phyloP scores from a whole-genome alignment of 1,140 invertebrate genomes.

The Papilio machaon region DNA sequence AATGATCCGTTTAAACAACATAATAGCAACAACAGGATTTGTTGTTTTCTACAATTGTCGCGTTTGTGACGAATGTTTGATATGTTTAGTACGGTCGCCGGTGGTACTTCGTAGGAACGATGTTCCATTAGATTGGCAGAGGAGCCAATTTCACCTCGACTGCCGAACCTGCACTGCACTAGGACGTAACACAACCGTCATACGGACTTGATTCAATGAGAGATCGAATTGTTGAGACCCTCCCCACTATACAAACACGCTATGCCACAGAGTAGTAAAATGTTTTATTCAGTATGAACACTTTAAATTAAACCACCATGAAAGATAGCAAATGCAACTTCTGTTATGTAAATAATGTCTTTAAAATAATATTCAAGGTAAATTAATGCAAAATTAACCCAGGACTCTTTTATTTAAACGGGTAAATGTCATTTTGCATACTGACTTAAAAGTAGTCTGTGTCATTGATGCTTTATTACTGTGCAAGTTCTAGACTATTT shows the following conservation, averaged over 20 bases:
- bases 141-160: slow-evolving; percentile 75
- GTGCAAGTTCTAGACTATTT: slow-evolving; percentile 37
- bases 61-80: slow-evolving; percentile 77
- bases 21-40: slow-evolving; percentile 79
- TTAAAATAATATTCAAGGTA: background rate
- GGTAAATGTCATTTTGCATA: slow-evolving; percentile 28
- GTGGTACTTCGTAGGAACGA: slow-evolving; percentile 74
- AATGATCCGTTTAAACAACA: slow-evolving; percentile 83
- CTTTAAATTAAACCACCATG: background rate
- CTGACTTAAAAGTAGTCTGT: slow-evolving; percentile 47
- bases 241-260: slow-evolving; percentile 42
- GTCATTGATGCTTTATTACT: slow-evolving; percentile 52
- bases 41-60: slow-evolving; percentile 79
- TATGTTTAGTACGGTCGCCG: slow-evolving; percentile 70
- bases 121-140: slow-evolving; percentile 81
- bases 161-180: slow-evolving; percentile 71
- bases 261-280: slow-evolving; percentile 54
- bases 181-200: slow-evolving; percentile 36
- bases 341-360: background rate
- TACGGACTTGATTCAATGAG: slow-evolving; percentile 37
- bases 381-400: background rate
- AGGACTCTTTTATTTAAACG: background rate
- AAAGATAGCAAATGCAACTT: background rate
- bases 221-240: slow-evolving; percentile 55
- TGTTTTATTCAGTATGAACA: background rate